phyloP scores from a whole-genome alignment of 2,888 invertebrate species.

The Amphiduros pacificus region DNA sequence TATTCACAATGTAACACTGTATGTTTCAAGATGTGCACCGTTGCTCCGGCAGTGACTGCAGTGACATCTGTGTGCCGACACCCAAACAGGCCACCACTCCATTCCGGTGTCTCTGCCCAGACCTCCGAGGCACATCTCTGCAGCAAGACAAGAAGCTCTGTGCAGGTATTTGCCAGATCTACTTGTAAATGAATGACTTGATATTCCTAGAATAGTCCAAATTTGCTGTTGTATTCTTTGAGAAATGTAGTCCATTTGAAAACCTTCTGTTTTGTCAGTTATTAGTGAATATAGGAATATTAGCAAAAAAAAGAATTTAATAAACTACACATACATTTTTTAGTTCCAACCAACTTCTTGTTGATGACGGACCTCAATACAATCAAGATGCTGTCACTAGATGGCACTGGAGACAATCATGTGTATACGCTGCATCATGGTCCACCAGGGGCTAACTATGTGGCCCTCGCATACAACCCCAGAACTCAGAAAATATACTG shows the following conservation, averaged over 20 bases:
- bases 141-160: not conserved
- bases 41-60: not conserved
- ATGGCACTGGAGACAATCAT: not conserved
- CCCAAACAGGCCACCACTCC: not conserved
- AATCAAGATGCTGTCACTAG: constrained; percentile 7
- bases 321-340: no score
- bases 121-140: not conserved
- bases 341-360: constrained; percentile 18
- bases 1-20: no score
- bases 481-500: constrained; percentile 3
- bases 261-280: no score
- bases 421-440: constrained; percentile 10
- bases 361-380: constrained; percentile 21
- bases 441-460: constrained; percentile 7
- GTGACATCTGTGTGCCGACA: constrained; percentile 12
- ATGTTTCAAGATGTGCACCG: not conserved
- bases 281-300: no score
- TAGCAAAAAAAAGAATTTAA: no score
- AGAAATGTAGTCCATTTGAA: no score
- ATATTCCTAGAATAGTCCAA: no score
- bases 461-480: constrained; percentile 14
- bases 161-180: constrained; percentile 8
- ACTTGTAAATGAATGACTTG: no score
- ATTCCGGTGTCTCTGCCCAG: constrained; percentile 5
- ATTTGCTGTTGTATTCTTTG: no score